Base-by-base conservation (phyloP, 2,113 vertebrate species). In the Engystomops pustulosus region DNA sequence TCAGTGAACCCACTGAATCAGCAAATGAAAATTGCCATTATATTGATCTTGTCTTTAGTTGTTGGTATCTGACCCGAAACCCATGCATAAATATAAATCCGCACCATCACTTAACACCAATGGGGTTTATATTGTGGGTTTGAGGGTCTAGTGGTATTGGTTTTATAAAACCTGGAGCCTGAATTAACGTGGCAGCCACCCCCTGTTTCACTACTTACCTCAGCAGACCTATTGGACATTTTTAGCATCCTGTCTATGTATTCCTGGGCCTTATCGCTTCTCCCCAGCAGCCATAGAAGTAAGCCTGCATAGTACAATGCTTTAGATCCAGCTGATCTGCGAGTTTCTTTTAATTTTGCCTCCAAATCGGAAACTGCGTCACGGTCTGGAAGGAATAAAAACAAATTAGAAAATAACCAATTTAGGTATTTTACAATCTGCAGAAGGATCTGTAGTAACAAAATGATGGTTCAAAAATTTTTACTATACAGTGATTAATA, bases 181-280 rank as follows among this genome's bases (percentile, higher is more conserved):
- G 38, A 23, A 20, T 14, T 11, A 71, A 71, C 11, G 14, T 5
- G 44, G 11, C 3, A 47, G 3, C 36, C 27, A 12, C n/a, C 11
- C 38, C 6, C 14, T 32, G 45, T 14, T 2, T 25, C 34, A 32
- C 25, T 36, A 38, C 60, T 34, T 58, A 90, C 90, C 89, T 92
- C 88, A 86, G 53, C 86, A 83, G 88, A 89, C 23, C 69, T 70
- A 58, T 60, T 85, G 47, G 86, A 88, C 1, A 85, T 44, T 81
- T 93, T 90, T 30, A 95, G 86, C 70, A 85, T 89, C 83, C 86
- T 89, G 65, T 91, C 87, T 0, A 90, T 10, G 60, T 93, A 93
- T 2, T 92, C 91, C 76, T 69, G 89, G 69, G 91, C 92, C 83
- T 91, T 89, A 32, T 89, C 38, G 0, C 86, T 86, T 86, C 81